phyloP scores from a whole-genome alignment of 2,888 invertebrate genomes.

The Dione vanillae region DNA sequence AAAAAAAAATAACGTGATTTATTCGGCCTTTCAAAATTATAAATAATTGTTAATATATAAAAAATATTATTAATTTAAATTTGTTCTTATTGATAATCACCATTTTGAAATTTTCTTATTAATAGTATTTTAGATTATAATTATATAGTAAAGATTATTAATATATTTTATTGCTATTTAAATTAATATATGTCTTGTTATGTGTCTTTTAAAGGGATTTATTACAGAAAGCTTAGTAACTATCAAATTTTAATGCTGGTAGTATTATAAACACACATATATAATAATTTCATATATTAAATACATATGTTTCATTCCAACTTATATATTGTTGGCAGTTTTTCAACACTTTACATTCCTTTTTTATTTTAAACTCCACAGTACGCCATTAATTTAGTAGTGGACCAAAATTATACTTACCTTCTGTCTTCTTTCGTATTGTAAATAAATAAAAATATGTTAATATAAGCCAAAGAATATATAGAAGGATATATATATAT shows the following conservation, averaged over 20 bases:
- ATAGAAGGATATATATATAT: no score
- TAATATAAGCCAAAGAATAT: conserved; percentile 26
- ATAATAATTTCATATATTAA: no score
- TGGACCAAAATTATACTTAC: conserved; percentile 61
- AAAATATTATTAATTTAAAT: conserved; percentile 6
- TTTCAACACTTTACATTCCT: conserved; percentile 20
- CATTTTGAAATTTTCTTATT: not conserved
- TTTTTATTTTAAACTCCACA: not conserved
- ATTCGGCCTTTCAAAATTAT: conserved; percentile 39
- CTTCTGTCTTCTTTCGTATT: conserved; percentile 1
- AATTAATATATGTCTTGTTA: not conserved
- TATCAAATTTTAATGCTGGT: no score
- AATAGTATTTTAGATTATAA: not conserved
- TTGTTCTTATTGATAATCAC: not conserved
- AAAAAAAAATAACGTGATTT: conserved; percentile 21
- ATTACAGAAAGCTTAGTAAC: not conserved
- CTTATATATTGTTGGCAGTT: not conserved
- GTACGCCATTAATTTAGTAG: conserved; percentile 54
- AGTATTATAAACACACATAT: no score
- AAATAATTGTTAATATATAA: conserved; percentile 13
- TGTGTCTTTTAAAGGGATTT: not conserved
- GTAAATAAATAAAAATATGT: conserved; percentile 9
- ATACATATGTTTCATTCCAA: conserved; percentile 8
- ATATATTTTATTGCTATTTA: not conserved
- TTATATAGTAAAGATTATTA: not conserved